Base-by-base conservation (phyloP, 2,888 invertebrate genomes). In the Bombylius major region DNA sequence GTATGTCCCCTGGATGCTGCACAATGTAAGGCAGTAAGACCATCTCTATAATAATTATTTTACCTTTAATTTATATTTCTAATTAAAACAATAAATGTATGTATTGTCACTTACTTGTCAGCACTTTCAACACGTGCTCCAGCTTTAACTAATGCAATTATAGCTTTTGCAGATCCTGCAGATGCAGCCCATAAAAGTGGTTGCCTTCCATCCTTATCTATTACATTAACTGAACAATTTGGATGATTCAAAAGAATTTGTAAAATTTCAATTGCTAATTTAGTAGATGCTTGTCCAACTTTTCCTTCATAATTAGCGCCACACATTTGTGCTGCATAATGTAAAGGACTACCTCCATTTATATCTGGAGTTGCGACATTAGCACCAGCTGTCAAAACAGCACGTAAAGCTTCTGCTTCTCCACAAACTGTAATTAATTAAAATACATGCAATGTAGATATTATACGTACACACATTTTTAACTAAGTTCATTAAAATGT, bases 181-280 rank as follows among this genome's bases (percentile, higher is more conserved):
- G 95, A 95, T 0, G 97, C 94, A 0, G 98, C 97, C 99, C 99
- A 99, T 12, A 98, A 76, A 54, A 99, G 77, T 1, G 98, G 97
- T 65, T 94, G 93, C 9, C 98, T 78, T 0, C 93, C 91, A 69
- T 98, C 97, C 49, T 89, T 86, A 72, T 99, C 99, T 55, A 83
- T 80, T 1, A 89, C 89, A 62, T 91, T 86, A 1, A 94, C 88
- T 31, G 85, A 81, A 5, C 90, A 88, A 11, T 87, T 86, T 12
- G 85, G 84, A 65, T 86, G 81, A 7, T 87, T 84, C 56, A 89
- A 80, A 4, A 96, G 78, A 3, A 94, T 87, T 69, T 86, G 84
- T 54, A 93, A 75, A 1, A 92, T 92, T 59, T 75, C 73, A 44
- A 73, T 58, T 1, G 75, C 68, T 61, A 75, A 61, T 55, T 72